These are phyloP conservation scores for Ridgeia piscesae DNA, from an alignment of 1,140 invertebrate species.

Conservation along the genomic window DNA sequence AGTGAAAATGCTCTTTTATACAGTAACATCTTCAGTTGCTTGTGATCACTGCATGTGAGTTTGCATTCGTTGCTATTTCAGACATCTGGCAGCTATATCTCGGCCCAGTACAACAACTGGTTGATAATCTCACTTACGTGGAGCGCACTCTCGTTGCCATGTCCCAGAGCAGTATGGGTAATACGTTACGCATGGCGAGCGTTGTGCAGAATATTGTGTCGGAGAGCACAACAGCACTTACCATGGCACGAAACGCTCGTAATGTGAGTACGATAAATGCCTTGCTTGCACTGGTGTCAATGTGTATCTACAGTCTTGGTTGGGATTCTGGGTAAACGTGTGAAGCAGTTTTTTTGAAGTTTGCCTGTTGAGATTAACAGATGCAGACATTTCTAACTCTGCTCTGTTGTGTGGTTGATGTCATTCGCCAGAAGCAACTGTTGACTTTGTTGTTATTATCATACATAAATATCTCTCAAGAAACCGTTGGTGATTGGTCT, in stretches of 20 bases:
- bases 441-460: no score
- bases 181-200: background rate
- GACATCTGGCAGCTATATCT: background rate
- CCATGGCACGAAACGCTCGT: background rate
- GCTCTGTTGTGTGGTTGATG: no score
- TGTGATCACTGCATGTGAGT: background rate
- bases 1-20: no score
- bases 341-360: no score
- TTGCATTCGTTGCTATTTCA: background rate
- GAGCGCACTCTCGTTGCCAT: background rate
- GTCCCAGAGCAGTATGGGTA: conserved; percentile 3
- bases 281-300: background rate
- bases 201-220: background rate
- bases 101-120: background rate
- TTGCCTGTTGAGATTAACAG: no score
- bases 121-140: background rate
- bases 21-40: no score
- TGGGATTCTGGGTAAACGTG: no score
- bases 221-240: background rate
- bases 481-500: no score
- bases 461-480: no score
- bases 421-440: no score
- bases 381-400: no score
- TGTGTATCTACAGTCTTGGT: no score
- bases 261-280: background rate